phyloP scores from a whole-genome alignment of 2,113 vertebrate species.

The Odontesthes bonariensis region DNA sequence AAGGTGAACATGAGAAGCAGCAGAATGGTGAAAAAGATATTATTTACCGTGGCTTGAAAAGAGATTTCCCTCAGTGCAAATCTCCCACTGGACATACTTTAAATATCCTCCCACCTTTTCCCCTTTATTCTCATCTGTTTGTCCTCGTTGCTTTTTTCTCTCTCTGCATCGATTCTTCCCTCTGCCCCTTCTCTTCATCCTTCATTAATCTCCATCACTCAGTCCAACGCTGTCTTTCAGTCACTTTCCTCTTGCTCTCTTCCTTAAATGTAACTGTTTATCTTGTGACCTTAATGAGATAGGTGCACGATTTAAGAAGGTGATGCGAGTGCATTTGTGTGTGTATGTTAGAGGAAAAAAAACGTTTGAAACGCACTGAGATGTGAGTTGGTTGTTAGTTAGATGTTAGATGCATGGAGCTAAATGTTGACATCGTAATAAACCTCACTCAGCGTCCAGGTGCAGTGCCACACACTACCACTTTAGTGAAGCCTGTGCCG shows the following conservation, averaged over 20 bases:
- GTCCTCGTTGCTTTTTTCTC: not conserved
- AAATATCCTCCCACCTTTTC: not conserved
- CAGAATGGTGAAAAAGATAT: not conserved
- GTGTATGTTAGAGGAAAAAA: slow-evolving; percentile 16
- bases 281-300: slow-evolving; percentile 60
- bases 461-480: slow-evolving; percentile 37
- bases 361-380: slow-evolving; percentile 28
- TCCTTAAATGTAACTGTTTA: slow-evolving; percentile 56
- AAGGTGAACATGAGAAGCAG: slow-evolving; percentile 34
- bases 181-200: not conserved
- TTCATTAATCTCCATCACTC: slow-evolving; percentile 21
- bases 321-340: not conserved
- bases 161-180: not conserved
- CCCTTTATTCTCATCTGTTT: not conserved
- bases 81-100: not conserved
- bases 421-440: slow-evolving; percentile 68
- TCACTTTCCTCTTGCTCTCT: not conserved
- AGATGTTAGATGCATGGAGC: slow-evolving; percentile 54
- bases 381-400: slow-evolving; percentile 7
- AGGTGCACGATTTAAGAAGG: slow-evolving; percentile 45
- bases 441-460: slow-evolving; percentile 53
- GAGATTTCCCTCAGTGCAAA: not conserved
- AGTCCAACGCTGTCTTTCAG: not conserved
- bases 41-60: not conserved
- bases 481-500: slow-evolving; percentile 19